A percentile compares a stretch with the other conserved stretches of the same genome.
phyloP scores from a whole-genome alignment of 2,888 invertebrate genomes.

The Athripsodes cinereus region DNA sequence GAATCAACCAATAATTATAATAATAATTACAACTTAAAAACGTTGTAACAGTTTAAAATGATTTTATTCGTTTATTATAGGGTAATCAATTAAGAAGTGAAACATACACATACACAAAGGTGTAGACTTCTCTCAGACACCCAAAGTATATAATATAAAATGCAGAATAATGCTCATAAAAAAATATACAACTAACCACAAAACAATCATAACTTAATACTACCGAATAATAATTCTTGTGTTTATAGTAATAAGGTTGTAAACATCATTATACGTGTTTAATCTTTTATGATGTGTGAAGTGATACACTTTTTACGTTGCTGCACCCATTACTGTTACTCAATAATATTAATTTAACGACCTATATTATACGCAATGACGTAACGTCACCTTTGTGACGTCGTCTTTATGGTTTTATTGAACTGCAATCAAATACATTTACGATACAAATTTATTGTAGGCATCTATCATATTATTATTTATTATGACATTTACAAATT shows the following conservation, averaged over 20 bases:
- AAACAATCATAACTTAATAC: background rate
- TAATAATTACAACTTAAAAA: too few relatives aligned
- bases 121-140: background rate
- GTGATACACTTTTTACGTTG: background rate
- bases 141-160: background rate
- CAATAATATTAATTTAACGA: background rate
- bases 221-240: too few relatives aligned
- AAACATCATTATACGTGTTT: background rate
- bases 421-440: background rate
- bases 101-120: too few relatives aligned
- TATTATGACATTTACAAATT: too few relatives aligned
- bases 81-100: constrained; percentile 26
- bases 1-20: too few relatives aligned
- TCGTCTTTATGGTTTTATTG: background rate
- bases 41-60: constrained; percentile 22
- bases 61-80: constrained; percentile 27
- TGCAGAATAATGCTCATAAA: background rate
- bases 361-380: background rate
- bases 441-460: too few relatives aligned
- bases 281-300: background rate
- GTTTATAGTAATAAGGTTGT: background rate
- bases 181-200: background rate
- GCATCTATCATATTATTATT: too few relatives aligned
- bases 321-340: background rate
- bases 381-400: background rate